These are phyloP conservation scores for Dioctria rufipes DNA, from an alignment of 2,888 invertebrate genomes.

Conservation along the genomic window DNA sequence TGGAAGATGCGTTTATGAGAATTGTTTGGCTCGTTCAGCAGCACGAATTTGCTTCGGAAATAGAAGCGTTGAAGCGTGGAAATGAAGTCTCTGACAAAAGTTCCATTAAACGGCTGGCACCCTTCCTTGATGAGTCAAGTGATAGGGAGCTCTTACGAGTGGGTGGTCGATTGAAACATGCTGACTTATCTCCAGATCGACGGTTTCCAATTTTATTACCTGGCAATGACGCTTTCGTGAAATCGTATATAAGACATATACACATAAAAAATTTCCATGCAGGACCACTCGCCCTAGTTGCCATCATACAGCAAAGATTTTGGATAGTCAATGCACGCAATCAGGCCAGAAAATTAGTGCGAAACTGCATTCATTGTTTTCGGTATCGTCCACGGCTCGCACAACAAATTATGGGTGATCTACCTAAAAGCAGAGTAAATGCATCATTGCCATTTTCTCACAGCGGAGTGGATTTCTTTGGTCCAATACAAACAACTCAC, in stretches of 20 bases:
- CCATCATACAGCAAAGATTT: constrained; percentile 52
- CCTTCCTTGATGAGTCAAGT: too few relatives aligned
- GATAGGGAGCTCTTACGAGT: too few relatives aligned
- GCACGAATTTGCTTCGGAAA: background rate
- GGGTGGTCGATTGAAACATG: too few relatives aligned
- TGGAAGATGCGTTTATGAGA: background rate
- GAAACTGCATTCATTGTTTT: constrained; percentile 53
- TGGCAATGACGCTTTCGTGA: constrained; percentile 25
- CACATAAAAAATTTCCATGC: constrained; percentile 52
- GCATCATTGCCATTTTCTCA: constrained; percentile 55
- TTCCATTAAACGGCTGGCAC: too few relatives aligned
- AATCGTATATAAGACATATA: constrained; percentile 11
- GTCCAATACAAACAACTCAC: too few relatives aligned
- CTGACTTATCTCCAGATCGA: too few relatives aligned
- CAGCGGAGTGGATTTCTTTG: constrained; percentile 42
- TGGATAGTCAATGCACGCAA: constrained; percentile 52
- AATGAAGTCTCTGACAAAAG: too few relatives aligned
- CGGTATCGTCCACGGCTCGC: constrained; percentile 35
- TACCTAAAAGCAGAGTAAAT: background rate
- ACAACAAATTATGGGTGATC: constrained; percentile 59
- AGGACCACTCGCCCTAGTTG: constrained; percentile 43
- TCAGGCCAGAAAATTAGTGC: constrained; percentile 36
- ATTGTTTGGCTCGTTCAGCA: background rate
- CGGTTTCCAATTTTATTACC: too few relatives aligned
- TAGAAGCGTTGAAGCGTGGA: constrained; percentile 1